Percentiles rank a stretch among this genome's conserved stretches.
These are phyloP conservation scores for Odocoileus virginianus DNA, from an alignment of 2,113 vertebrate species.

Conservation along the genomic window DNA sequence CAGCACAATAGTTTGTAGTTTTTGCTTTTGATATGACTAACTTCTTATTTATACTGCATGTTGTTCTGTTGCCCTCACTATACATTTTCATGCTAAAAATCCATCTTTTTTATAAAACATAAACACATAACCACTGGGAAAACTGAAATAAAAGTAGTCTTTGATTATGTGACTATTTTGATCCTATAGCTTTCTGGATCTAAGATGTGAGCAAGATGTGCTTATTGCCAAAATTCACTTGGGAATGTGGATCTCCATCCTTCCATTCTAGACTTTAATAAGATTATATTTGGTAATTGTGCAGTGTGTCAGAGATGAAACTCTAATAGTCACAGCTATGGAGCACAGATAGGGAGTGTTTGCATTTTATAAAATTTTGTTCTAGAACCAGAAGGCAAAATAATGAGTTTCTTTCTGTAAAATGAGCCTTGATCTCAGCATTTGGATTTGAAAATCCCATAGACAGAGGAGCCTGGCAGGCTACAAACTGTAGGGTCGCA, in stretches of 20 bases:
- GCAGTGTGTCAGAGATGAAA: not conserved
- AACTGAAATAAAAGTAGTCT: not conserved
- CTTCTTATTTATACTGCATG: not conserved
- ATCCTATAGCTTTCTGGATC: not conserved
- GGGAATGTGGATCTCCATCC: not conserved
- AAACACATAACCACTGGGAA: not conserved
- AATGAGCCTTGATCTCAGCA: not conserved
- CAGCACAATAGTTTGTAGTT: not conserved
- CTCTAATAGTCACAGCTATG: not conserved
- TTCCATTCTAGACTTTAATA: not conserved
- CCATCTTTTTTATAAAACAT: not conserved
- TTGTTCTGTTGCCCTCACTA: not conserved
- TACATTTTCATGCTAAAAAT: not conserved
- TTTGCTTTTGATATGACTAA: not conserved
- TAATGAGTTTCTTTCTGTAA: not conserved
- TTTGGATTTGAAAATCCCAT: constrained; percentile 2
- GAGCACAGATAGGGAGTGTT: not conserved
- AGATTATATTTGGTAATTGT: not conserved
- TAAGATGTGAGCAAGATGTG: not conserved
- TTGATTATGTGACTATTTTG: not conserved
- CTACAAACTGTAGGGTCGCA: not conserved
- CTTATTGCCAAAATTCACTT: not conserved
- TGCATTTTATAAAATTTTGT: constrained; percentile 16
- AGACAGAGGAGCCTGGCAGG: not conserved
- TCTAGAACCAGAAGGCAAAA: not conserved